These are phyloP conservation scores for Chymomyza procnemis DNA, from an alignment of 2,888 invertebrate species.

Conservation along the genomic window DNA sequence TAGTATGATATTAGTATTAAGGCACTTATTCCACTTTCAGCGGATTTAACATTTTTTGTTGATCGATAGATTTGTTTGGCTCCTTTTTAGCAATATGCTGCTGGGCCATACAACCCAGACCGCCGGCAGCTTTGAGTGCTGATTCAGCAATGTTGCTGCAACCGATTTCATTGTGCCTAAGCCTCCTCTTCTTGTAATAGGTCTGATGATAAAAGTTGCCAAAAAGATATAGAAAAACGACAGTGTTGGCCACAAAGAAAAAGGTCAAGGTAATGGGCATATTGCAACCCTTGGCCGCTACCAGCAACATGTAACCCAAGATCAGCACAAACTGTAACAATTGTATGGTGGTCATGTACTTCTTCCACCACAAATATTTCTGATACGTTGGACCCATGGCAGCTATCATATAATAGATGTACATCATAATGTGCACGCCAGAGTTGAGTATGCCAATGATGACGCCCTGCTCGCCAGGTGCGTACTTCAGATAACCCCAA, in stretches of 20 bases:
- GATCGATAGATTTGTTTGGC: slow-evolving; percentile 75
- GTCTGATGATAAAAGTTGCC: slow-evolving; percentile 81
- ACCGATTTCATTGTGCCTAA: slow-evolving; percentile 43
- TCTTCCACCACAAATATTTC: slow-evolving; percentile 81
- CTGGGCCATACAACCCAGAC: slow-evolving; percentile 73
- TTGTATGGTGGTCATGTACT: slow-evolving; percentile 80
- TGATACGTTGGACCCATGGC: slow-evolving; percentile 80
- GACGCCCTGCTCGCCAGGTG: slow-evolving; percentile 81
- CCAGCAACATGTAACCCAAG: slow-evolving; percentile 81
- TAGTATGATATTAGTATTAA: no score
- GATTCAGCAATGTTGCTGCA: slow-evolving; percentile 54
- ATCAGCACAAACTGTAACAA: slow-evolving; percentile 84
- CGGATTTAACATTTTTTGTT: slow-evolving; percentile 75
- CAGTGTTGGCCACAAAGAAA: slow-evolving; percentile 81
- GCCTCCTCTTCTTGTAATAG: slow-evolving; percentile 78
- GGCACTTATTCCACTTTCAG: slow-evolving; percentile 64
- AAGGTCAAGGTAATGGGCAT: slow-evolving; percentile 81
- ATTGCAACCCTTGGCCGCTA: slow-evolving; percentile 80
- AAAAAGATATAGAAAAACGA: slow-evolving; percentile 82
- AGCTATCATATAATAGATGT: slow-evolving; percentile 80
- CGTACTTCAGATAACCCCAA: slow-evolving; percentile 88
- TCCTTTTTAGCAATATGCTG: slow-evolving; percentile 60
- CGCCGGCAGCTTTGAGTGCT: slow-evolving; percentile 70
- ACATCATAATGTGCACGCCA: slow-evolving; percentile 80
- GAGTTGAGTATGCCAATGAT: slow-evolving; percentile 80